phyloP scores from a whole-genome alignment of 2,113 vertebrate genomes.

The Gymnorhina tibicen region DNA sequence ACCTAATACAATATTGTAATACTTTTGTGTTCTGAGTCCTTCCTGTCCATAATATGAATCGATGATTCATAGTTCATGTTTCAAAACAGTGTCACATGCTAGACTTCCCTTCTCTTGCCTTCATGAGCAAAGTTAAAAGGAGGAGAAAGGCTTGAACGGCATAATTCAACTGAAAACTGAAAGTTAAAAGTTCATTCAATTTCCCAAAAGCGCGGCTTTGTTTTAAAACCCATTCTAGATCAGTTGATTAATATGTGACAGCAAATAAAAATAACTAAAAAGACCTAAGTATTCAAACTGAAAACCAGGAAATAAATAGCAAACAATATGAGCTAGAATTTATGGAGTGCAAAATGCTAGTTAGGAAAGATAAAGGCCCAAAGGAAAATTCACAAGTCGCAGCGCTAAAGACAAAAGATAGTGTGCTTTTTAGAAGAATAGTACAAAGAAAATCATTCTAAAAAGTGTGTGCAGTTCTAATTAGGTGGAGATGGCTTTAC shows the following conservation, averaged over 20 bases:
- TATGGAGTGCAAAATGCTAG: not conserved
- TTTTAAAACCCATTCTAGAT: not conserved
- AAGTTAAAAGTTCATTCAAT: not conserved
- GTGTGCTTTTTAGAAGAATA: not conserved
- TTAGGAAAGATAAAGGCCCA: not conserved
- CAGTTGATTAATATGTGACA: not conserved
- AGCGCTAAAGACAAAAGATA: not conserved
- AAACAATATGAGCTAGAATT: not conserved
- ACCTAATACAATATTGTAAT: not conserved
- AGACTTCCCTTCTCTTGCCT: slow-evolving; percentile 46
- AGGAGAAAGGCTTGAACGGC: not conserved
- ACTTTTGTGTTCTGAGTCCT: not conserved
- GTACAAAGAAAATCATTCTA: not conserved
- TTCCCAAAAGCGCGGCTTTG: not conserved
- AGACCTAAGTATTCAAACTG: not conserved
- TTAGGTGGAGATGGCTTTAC: not conserved
- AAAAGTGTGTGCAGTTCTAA: not conserved
- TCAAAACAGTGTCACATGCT: slow-evolving; percentile 54
- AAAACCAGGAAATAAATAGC: slow-evolving; percentile 20
- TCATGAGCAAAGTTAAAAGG: not conserved
- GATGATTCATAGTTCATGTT: slow-evolving; percentile 45
- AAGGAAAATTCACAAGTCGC: not conserved
- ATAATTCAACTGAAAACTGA: slow-evolving; percentile 21
- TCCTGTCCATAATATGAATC: not conserved
- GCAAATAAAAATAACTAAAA: not conserved